Evolutionary conservation across 1,140 invertebrate species (phyloP), one percentile per base, ranked within the genome.

Genomic region (Trichoplusia ni): DNA sequence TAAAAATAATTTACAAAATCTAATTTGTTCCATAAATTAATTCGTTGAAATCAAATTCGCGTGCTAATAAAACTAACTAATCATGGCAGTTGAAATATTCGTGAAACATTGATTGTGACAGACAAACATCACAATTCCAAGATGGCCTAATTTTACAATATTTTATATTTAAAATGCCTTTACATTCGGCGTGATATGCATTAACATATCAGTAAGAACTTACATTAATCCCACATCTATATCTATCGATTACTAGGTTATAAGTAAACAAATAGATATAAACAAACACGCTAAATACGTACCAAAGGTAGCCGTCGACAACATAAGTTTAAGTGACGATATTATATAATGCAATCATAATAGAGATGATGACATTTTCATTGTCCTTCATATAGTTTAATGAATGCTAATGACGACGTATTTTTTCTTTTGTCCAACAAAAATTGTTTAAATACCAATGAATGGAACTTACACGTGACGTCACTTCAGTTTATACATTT

Each of bases 201-300:
- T 46, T 46, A 46, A 46, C 42, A 46, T 46, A 47, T 31, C 23
- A n/a, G 23, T 47, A 23, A 1, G 3, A 44, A 8, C 44, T 11
- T 8, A 14, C 13, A 14, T 16, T 11, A 13, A 33, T 8, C 9
- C n/a, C 9, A 6, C 9, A 51, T 16, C n/a, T 9, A 19, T 33
- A 31, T 18, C 25, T 47, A 7, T 9, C 7, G 6, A 9, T 33
- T 6, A 33, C 8, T 11, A 8, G 8, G 3, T 33, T 0, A 33
- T 33, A n/a, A n/a, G 8, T 2, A 33, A 33, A 11, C 9, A 33
- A 33, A 33, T 11, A n/a, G 29, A 33, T 8, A n/a, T 33, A 1
- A 33, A 0, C 29, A 11, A 33, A n/a, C n/a, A n/a, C n/a, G n/a
- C n/a, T n/a, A n/a, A n/a, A n/a, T n/a, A n/a, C n/a, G n/a, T n/a